Conservation (phyloP, 2,113 vertebrate genomes). For the Acrocephalus kingi region DNA sequence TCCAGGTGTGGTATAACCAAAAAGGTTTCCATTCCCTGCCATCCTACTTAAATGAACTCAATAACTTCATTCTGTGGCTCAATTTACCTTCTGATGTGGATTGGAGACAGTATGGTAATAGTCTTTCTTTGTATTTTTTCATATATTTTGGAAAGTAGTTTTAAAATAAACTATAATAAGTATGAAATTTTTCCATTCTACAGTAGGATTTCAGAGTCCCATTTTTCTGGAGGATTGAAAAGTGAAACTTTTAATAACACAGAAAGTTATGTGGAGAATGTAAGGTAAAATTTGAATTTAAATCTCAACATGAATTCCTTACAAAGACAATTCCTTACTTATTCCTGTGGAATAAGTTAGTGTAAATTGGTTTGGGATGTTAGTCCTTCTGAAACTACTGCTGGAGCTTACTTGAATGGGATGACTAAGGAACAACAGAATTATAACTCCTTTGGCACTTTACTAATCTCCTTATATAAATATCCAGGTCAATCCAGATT, state of each 20-base stretch:
- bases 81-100: conserved; percentile 63
- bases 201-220: neutral
- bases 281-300: neutral
- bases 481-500: neutral
- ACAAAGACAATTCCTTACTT: neutral
- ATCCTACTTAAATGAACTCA: conserved; percentile 75
- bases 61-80: conserved; percentile 75
- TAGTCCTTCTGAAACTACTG: neutral
- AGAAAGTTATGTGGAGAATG: neutral
- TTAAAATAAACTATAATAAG: neutral
- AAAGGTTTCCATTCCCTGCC: conserved; percentile 73
- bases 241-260: neutral
- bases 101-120: conserved; percentile 73
- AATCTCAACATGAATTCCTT: neutral
- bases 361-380: neutral
- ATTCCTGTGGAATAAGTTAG: neutral
- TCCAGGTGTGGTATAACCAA: conserved; percentile 80
- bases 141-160: neutral
- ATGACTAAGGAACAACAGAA: neutral
- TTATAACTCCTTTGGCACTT: neutral
- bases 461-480: neutral
- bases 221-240: neutral
- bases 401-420: neutral
- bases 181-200: neutral
- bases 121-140: neutral